Conservation (phyloP, 2,113 vertebrate species). For the Pedetes capensis region DNA sequence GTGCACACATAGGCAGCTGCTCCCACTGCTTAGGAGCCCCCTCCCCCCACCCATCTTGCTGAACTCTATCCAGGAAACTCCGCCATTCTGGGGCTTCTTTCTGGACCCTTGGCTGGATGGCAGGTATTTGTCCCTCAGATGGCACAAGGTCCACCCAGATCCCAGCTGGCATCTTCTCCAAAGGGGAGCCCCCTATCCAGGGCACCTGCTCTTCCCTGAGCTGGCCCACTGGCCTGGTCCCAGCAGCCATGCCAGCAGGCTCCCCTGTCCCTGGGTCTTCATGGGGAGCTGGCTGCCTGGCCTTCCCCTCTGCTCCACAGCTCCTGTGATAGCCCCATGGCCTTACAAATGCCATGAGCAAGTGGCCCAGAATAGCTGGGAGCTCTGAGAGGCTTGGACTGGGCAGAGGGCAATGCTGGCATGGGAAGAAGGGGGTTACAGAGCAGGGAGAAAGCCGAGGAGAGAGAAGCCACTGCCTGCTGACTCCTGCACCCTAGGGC, state of each 20-base stretch:
- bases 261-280: background rate
- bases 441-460: background rate
- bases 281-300: background rate
- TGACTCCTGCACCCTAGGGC: accelerated
- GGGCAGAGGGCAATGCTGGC: background rate
- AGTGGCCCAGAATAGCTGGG: background rate
- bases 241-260: background rate
- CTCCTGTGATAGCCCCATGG: background rate
- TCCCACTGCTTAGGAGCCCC: background rate
- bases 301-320: background rate
- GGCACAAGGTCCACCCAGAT: background rate
- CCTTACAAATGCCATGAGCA: background rate
- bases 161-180: background rate
- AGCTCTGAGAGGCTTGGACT: background rate
- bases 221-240: background rate
- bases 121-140: background rate
- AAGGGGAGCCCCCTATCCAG: background rate
- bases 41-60: background rate
- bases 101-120: background rate
- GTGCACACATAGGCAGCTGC: background rate
- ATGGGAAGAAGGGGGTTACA: no score
- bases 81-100: background rate
- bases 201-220: background rate
- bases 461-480: background rate
- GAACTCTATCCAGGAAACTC: background rate